Base-by-base conservation (phyloP, 2,113 vertebrate genomes). In the Tragelaphus strepsiceros region DNA sequence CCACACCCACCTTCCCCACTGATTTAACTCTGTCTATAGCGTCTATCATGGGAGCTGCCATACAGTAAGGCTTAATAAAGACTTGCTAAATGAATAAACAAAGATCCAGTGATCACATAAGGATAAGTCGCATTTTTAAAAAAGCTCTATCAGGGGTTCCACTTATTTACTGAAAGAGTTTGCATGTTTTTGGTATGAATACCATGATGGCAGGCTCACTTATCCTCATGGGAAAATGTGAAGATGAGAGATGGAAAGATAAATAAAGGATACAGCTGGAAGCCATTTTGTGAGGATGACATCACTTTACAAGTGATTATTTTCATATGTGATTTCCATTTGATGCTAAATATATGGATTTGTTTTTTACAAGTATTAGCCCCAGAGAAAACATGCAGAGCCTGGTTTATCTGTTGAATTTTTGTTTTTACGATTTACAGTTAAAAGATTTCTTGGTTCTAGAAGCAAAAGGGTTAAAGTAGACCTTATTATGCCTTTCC, bases 291-390 rank as follows among this genome's bases (percentile, higher is more conserved):
- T 58, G 74, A 97, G 90, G 43, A 56, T 30, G 56, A 90, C 43
- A 88, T 96, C 30, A 96, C 2, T 67, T 94, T 96, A 54, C 49
- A 96, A 82, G 49, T 96, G 92, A 95, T 56, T 94, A 74, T 46
- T 96, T 96, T 97, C 92, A 46, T 71, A 78, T 97, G 97, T 95
- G 91, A 88, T 93, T 95, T 95, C 59, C 51, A 92, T 78, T 82
- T 88, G 61, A 22, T 49, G 83, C 90, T 97, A 90, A 97, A 51
- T 61, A 92, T 78, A 64, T 71, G 62, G 24, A 84, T 93, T 94
- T 97, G 71, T 59, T 39, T 94, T 56, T 96, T 88, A 90, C 9
- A 87, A 89, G 53, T 49, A 88, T 96, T 91, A 85, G 16, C 11
- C 90, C 46, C 51, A 88, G 97, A 97, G 32, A 98, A 86, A 91